Evolutionary conservation across 2,888 invertebrate genomes (phyloP).

Genomic region (Lochmaea capreae): DNA sequence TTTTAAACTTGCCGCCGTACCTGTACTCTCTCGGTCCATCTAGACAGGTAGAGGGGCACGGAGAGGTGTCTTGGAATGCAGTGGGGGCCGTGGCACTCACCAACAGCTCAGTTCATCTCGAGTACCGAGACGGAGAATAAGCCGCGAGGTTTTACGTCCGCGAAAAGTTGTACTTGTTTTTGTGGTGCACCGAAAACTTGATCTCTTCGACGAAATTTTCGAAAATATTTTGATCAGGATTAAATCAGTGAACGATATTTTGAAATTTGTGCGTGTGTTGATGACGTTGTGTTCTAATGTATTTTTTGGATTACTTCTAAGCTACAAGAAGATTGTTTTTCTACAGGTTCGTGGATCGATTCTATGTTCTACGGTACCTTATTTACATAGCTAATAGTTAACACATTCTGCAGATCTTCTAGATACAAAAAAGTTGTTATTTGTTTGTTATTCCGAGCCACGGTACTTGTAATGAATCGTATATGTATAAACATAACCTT

Average conservation of each 20-base stretch:
- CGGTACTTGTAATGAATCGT: not conserved
- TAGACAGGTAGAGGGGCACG: conserved; percentile 61
- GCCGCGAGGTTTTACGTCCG: conserved; percentile 47
- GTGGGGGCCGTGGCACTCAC: conserved; percentile 63
- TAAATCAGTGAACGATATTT: not conserved
- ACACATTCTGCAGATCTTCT: not conserved
- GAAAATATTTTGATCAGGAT: not conserved
- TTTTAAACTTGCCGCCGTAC: conserved; percentile 60
- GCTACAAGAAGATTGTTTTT: not conserved
- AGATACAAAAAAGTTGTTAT: not conserved
- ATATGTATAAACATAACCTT: conserved; percentile 23
- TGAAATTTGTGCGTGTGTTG: not conserved
- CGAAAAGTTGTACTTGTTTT: conserved; percentile 44
- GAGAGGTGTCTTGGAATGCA: conserved; percentile 65
- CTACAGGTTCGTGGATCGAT: not conserved
- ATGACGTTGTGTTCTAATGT: conserved; percentile 7
- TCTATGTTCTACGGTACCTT: not conserved
- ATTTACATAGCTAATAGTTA: not conserved
- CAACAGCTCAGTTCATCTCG: conserved; percentile 63
- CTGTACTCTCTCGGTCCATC: conserved; percentile 54
- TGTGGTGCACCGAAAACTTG: conserved; percentile 28
- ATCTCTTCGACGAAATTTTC: not conserved
- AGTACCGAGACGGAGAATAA: conserved; percentile 58
- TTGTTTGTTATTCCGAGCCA: not conserved
- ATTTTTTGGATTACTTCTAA: conserved; percentile 14